These are phyloP conservation scores for Drosophila anceps DNA, from an alignment of 2,888 invertebrate species.

Conservation along the genomic window DNA sequence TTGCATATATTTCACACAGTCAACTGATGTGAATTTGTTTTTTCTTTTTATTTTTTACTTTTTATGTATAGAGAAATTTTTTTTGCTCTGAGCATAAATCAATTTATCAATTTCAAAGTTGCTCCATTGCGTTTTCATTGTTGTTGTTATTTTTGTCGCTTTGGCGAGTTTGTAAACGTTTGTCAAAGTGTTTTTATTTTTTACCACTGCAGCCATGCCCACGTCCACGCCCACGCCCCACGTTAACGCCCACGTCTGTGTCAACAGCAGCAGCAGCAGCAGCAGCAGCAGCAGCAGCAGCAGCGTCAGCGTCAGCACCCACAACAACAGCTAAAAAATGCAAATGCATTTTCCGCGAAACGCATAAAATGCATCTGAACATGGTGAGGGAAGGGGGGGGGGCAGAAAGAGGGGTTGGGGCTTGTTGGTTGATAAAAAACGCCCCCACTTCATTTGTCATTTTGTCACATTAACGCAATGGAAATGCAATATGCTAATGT, in stretches of 20 bases:
- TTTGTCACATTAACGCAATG: constrained; percentile 84
- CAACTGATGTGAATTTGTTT: constrained; percentile 7
- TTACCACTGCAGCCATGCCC: constrained; percentile 42
- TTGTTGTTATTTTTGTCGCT: constrained; percentile 53
- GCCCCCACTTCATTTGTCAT: constrained; percentile 81
- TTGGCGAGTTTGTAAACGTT: constrained; percentile 73
- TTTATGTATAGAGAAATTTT: constrained; percentile 27
- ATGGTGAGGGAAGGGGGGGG: background rate
- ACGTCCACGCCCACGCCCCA: constrained; percentile 11
- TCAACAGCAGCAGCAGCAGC: constrained; percentile 47
- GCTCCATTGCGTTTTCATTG: constrained; percentile 42
- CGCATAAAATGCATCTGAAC: constrained; percentile 64
- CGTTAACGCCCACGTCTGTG: constrained; percentile 22
- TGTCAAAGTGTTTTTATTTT: constrained; percentile 79
- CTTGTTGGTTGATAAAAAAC: constrained; percentile 16
- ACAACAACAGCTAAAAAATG: constrained; percentile 48
- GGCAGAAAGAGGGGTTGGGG: background rate
- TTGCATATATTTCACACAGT: constrained; percentile 44
- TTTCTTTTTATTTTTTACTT: background rate
- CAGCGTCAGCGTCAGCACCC: constrained; percentile 31
- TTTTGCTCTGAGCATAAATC: constrained; percentile 70
- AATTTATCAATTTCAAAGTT: constrained; percentile 80
- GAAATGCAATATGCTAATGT: constrained; percentile 82
- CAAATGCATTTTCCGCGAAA: constrained; percentile 74
- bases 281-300: too few relatives aligned